A percentile compares a stretch with the other conserved stretches of the same genome.
These are phyloP conservation scores for Eumaeus atala DNA, from an alignment of 1,140 invertebrate genomes.

Conservation along the genomic window DNA sequence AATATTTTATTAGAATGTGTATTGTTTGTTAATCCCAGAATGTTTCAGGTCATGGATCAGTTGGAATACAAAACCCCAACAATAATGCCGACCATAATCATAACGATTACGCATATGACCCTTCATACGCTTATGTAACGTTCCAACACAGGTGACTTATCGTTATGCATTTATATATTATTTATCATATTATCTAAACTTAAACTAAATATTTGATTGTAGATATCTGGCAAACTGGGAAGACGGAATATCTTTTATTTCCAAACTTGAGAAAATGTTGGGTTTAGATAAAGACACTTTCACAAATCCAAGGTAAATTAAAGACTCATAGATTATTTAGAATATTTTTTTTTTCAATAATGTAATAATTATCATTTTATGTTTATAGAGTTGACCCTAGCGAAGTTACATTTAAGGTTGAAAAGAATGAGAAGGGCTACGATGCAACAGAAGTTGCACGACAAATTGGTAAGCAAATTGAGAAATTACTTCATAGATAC, in stretches of 20 bases:
- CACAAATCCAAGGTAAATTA: conserved; percentile 56
- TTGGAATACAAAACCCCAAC: conserved; percentile 29
- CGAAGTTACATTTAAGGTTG: conserved; percentile 89
- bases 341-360: background rate
- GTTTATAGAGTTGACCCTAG: conserved; percentile 81
- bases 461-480: conserved; percentile 77
- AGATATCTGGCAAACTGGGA: conserved; percentile 71
- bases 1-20: background rate
- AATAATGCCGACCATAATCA: conserved; percentile 38
- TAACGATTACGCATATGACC: conserved; percentile 77
- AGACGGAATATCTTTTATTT: conserved; percentile 75
- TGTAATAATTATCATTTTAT: conserved; percentile 1
- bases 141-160: conserved; percentile 77
- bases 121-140: conserved; percentile 80
- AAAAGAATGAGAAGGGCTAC: conserved; percentile 79
- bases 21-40: conserved; percentile 19
- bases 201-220: conserved; percentile 22
- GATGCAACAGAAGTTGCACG: conserved; percentile 83
- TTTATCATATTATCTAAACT: conserved; percentile 12
- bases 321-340: conserved; percentile 3
- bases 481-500: conserved; percentile 49
- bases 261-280: conserved; percentile 77
- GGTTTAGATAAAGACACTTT: conserved; percentile 74
- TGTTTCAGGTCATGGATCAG: conserved; percentile 44
- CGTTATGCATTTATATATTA: conserved; percentile 13